phyloP scores from a whole-genome alignment of 2,888 invertebrate genomes.

The Halictus quadricinctus region DNA sequence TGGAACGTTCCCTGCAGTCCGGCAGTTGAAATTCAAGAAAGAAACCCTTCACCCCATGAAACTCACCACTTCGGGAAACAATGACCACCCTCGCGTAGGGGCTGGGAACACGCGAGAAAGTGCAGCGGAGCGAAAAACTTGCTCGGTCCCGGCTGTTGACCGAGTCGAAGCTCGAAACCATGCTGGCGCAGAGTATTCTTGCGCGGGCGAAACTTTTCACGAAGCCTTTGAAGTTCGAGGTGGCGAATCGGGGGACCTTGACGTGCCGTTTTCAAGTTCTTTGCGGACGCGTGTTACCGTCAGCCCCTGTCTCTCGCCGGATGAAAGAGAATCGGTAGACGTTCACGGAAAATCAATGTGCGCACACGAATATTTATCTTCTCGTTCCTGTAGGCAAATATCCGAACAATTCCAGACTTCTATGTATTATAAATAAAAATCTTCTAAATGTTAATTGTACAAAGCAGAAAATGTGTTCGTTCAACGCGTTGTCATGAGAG shows the following conservation, averaged over 20 bases:
- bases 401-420: too few relatives aligned
- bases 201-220: not conserved
- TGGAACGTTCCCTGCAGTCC: not conserved
- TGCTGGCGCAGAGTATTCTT: not conserved
- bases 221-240: not conserved
- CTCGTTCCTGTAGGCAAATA: not conserved
- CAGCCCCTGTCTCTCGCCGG: not conserved
- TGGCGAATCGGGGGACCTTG: not conserved
- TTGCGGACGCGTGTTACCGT: not conserved
- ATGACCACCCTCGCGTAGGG: not conserved
- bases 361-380: not conserved
- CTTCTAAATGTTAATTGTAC: too few relatives aligned
- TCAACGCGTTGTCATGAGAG: too few relatives aligned
- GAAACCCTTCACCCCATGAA: not conserved
- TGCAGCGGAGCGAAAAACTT: not conserved
- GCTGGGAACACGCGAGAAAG: not conserved
- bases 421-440: too few relatives aligned
- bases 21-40: not conserved
- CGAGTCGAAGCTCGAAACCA: not conserved
- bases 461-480: too few relatives aligned
- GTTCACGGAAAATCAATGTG: too few relatives aligned
- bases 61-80: not conserved
- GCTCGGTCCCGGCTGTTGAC: slow-evolving; percentile 1
- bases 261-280: slow-evolving; percentile 2
- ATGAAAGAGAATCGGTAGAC: not conserved